These are phyloP conservation scores for Hecatera dysodea DNA, from an alignment of 2,888 invertebrate species.

Conservation along the genomic window DNA sequence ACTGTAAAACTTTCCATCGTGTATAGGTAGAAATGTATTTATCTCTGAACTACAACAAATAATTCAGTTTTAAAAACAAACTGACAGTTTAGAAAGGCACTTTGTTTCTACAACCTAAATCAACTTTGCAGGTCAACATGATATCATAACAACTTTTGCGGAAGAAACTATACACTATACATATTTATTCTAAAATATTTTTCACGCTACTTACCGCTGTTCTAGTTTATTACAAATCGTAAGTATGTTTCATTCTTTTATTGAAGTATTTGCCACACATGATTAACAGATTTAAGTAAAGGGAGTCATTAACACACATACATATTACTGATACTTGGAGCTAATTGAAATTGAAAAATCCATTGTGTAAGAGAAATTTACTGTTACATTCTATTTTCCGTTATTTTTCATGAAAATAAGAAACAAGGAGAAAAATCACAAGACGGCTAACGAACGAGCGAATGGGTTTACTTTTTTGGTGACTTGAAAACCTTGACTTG, in stretches of 20 bases:
- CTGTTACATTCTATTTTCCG: slow-evolving; percentile 85
- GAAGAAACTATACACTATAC: slow-evolving; percentile 65
- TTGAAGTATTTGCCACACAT: slow-evolving; percentile 87
- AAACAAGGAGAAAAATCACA: slow-evolving; percentile 83
- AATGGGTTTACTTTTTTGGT: slow-evolving; percentile 67
- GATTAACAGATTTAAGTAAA: slow-evolving; percentile 74
- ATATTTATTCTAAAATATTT: slow-evolving; percentile 68
- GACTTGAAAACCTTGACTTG: slow-evolving; percentile 55
- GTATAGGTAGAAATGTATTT: slow-evolving; percentile 19
- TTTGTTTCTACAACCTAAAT: slow-evolving; percentile 66
- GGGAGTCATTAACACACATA: slow-evolving; percentile 61
- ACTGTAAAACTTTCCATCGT: not conserved
- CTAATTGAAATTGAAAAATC: slow-evolving; percentile 65
- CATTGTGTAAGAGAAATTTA: slow-evolving; percentile 73
- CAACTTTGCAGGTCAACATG: slow-evolving; percentile 68
- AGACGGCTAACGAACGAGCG: slow-evolving; percentile 77
- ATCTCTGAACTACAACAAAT: slow-evolving; percentile 47
- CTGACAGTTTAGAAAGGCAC: slow-evolving; percentile 85
- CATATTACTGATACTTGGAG: slow-evolving; percentile 56
- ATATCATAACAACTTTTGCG: slow-evolving; percentile 55
- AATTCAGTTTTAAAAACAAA: slow-evolving; percentile 72
- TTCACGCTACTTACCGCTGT: slow-evolving; percentile 83
- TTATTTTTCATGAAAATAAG: slow-evolving; percentile 85
- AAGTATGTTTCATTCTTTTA: slow-evolving; percentile 88
- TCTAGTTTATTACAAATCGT: slow-evolving; percentile 81